Base-by-base conservation (phyloP, 1,140 invertebrate species). In the Psix sp. region DNA sequence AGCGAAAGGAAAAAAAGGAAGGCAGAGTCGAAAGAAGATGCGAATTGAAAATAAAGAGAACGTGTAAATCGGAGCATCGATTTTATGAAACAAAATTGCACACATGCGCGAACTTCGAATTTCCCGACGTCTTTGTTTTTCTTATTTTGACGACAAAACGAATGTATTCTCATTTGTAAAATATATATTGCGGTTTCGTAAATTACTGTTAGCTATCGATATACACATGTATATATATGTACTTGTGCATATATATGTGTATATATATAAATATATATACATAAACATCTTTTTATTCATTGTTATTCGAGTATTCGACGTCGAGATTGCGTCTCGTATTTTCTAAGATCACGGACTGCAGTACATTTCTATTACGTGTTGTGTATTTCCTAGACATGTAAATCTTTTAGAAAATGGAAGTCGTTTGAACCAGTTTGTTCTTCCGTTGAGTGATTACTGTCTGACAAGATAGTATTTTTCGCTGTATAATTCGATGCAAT, bases 171-270 rank as follows among this genome's bases (percentile, higher is more conserved):
- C 56, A 67, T 74, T 74, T 67, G 71, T 74, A 74, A 74, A 74
- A 74, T 74, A 74, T 67, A 74, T 74, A 74, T 74, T 67, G 70
- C 62, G 70, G 70, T 74, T 73, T 73, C 70, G 70, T 72, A 72
- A 72, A 72, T 72, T 65, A 72, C 68, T 72, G 70, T 73, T 74
- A 74, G 70, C 54, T 66, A 74, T 67, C 70, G 70, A 67, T 56
- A 67, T 62, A 60, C 70, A 56, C 70, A 56, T 54, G 38, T 56
- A 62, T 62, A 66, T 67, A 62, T 67, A 74, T 74, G 49, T 74
- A 62, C 33, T 49, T 62, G 59, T 62, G 56, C 48, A 67, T 62
- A 73, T 65, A 72, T 65, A 52, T 62, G 43, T 67, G 43, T 67
- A 67, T 66, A 56, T 73, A 54, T 67, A 43, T 42, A 42, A 7